Evolutionary conservation across 2,797 vertebrate species (phyloP), one percentile per base, ranked within the genome.

Genomic region (Acridotheres tristis): DNA sequence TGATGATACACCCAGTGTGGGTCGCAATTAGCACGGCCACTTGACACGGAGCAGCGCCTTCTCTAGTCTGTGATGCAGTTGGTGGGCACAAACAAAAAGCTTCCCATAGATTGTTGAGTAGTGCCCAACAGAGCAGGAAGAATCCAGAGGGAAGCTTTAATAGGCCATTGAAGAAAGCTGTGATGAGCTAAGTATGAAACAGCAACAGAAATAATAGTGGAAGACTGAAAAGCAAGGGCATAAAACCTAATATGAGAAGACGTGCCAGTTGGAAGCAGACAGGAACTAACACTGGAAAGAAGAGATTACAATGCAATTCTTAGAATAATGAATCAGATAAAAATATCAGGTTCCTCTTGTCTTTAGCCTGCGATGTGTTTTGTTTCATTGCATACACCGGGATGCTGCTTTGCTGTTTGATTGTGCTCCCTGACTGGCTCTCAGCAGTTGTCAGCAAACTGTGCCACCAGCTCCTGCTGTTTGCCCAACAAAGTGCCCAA

Each of bases 71-170:
- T 0, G 0, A 26, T 66, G 85, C 93, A 94, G 75, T 73, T 88
- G 82, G 88, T 0, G 1, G 76, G 69, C 94, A 88, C 55, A 63
- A 88, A 97, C 91, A 95, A 96, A 96, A 88, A 88, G 53, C 82
- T 81, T 73, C 79, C 89, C 89, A 91, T 63, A 81, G 91, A 88
- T 19, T 30, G 40, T 18, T 92, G 66, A 86, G 81, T 38, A 1
- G 88, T 54, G 78, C 73, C 82, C 92, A 96, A 63, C 43, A 7
- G 71, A 88, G 92, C 91, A 91, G 76, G 82, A 92, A 91, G 43
- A 91, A 94, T 78, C 73, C 11, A 20, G 69, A 75, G 87, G 68
- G 45, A 92, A 92, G 87, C 45, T 94, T 97, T 95, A 96, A 95
- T 57, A 89, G 88, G 82, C 66, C 80, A 91, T 22, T 93, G 86